Evolutionary conservation across 2,113 vertebrate species (phyloP), one percentile per base, ranked within the genome.

Genomic region (Oryzias woworae): DNA sequence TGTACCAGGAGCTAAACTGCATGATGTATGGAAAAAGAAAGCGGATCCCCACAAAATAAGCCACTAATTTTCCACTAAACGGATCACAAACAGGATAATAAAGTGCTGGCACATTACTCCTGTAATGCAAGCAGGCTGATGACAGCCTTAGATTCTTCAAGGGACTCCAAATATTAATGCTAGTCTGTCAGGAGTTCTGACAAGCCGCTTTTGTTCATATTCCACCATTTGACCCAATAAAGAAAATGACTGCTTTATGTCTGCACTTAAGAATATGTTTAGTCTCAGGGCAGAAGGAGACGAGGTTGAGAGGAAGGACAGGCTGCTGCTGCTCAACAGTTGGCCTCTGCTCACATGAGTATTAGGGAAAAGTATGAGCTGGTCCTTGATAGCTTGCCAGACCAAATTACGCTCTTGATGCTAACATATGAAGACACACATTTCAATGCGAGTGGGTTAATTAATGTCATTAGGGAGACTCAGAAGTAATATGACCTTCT

Each of bases 321-420:
- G 55, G 20, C 10, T 58, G 22, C 23, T 8, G 56, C 63, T 59
- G 26, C 1, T 54, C 64, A 63, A 60, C 66, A 20, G 62, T 62
- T 42, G 54, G 69, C 62, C 66, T 73, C 58, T 70, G 63, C 62
- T 69, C 66, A 59, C 48, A 73, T 61, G 72, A 77, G 58, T 75
- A 66, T 31, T 4, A 4, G 15, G 10, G 36, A 36, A 49, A 66
- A 31, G 51, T 62, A 52, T 57, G 70, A 61, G 62, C 50, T 63
- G 70, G 71, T 78, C 71, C 77, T 66, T 85, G 50, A 79, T 47
- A 42, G 62, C 48, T 12, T 22, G 45, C 17, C 36, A 31, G 62
- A 80, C 64, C 61, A 78, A 83, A 83, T 83, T 51, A 82, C 57
- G 50, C 20, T 43, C 45, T 53, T 46, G 45, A 71, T 58, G 62